A percentile compares a stretch with the other conserved stretches of the same genome.
phyloP scores from a whole-genome alignment of 2,888 invertebrate species.

The Eustalomyia histrio region DNA sequence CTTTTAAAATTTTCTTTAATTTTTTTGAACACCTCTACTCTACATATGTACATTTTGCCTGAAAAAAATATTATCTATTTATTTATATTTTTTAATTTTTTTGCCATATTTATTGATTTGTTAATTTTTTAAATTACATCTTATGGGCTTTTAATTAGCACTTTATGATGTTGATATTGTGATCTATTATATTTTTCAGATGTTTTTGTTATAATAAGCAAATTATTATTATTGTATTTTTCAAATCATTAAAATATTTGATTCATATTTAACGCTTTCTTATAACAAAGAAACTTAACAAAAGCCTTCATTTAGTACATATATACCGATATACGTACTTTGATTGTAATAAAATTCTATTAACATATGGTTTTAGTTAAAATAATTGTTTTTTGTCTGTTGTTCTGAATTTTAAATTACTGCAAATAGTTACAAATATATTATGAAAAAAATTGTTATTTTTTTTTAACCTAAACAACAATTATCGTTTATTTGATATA shows the following conservation, averaged over 20 bases:
- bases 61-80: no score
- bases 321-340: background rate
- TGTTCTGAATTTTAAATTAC: constrained; percentile 16
- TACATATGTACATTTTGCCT: no score
- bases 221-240: constrained; percentile 16
- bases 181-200: constrained; percentile 20
- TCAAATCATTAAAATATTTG: constrained; percentile 14
- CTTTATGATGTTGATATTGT: constrained; percentile 28
- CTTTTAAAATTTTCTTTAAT: no score
- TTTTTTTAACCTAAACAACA: no score
- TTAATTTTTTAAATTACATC: constrained; percentile 48
- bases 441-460: background rate
- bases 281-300: constrained; percentile 3
- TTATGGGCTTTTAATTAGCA: constrained; percentile 67
- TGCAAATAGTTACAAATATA: background rate
- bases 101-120: constrained; percentile 34
- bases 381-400: background rate
- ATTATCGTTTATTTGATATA: no score
- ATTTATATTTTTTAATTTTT: background rate
- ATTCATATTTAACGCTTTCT: constrained; percentile 46
- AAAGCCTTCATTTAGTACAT: constrained; percentile 15
- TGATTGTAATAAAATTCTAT: constrained; percentile 15
- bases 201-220: constrained; percentile 32
- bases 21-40: no score
- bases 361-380: constrained; percentile 37